Evolutionary conservation across 1,140 invertebrate species (phyloP).

Genomic region (Drosophila ohnishii): DNA sequence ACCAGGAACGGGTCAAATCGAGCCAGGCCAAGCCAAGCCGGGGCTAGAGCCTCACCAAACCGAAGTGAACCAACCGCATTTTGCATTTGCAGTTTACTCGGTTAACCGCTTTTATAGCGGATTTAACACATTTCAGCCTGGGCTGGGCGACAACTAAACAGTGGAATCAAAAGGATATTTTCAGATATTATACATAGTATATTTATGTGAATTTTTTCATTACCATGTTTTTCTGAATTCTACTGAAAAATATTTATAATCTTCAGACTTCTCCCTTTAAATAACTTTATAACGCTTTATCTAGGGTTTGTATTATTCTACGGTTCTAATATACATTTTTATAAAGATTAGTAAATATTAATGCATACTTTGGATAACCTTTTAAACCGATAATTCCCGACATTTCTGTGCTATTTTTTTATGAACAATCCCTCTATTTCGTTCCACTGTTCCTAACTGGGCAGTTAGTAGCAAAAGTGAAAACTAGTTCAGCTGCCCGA

Average conservation of each 20-base stretch:
- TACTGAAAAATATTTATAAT: no score
- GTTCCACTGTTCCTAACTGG: slow-evolving; percentile 17
- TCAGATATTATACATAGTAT: not conserved
- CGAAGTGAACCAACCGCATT: slow-evolving; percentile 60
- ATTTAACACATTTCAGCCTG: slow-evolving; percentile 68
- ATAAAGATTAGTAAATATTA: not conserved
- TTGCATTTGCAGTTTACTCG: slow-evolving; percentile 76
- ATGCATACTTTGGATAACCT: not conserved
- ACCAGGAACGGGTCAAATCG: slow-evolving; percentile 15
- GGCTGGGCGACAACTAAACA: slow-evolving; percentile 27
- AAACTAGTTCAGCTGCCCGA: slow-evolving; percentile 43
- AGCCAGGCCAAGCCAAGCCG: slow-evolving; percentile 23
- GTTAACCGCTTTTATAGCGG: slow-evolving; percentile 77
- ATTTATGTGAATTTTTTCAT: no score
- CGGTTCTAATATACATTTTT: not conserved
- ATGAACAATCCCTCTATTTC: not conserved
- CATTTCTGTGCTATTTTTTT: not conserved
- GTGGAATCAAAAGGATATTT: not conserved
- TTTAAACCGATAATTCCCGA: not conserved
- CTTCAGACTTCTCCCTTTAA: no score
- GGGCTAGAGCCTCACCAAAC: slow-evolving; percentile 13
- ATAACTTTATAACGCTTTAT: no score
- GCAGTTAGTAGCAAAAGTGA: slow-evolving; percentile 25
- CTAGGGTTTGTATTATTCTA: no score
- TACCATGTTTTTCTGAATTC: no score